Evolutionary conservation across 2,797 vertebrate genomes (phyloP), one percentile per base, ranked within the genome.

Genomic region (Platalea minor): DNA sequence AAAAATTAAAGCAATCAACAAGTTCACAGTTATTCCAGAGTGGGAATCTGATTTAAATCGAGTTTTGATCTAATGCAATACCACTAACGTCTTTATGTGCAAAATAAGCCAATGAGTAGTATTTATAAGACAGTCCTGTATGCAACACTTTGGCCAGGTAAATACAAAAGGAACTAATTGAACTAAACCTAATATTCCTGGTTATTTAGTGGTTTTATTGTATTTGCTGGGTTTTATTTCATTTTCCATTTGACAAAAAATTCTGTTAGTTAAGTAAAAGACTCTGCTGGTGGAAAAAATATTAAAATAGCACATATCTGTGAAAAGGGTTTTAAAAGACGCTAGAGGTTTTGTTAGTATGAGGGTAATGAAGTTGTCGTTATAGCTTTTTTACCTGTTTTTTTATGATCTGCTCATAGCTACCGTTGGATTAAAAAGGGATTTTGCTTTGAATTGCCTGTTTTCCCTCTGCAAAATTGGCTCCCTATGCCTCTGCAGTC

Each of bases 371-470:
- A 97, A 96, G 94, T 93, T 74, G 35, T 95, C 46, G 8, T 97
- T 97, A 83, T 39, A 97, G 82, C 69, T 92, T 95, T 90, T 74
- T 80, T 81, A 95, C 92, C 78, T 82, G 67, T 26, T 96, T 97
- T 96, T 94, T 92, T 61, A 76, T 92, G 43, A 94, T 97, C 88
- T 97, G 92, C 97, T 97, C 91, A 39, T 87, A 96, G 92, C 93
- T 97, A 96, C 57, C 82, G n/a, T 37, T 92, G 96, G 93, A 96
- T 97, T 96, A 14, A 45, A 94, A 94, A 87, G 93, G 89, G 93
- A 97, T 97, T 98, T 97, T 97, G 89, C 95, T 95, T 91, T 95
- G 95, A 98, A 97, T 94, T 97, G 95, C 85, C 95, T 96, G 33
- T 95, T 98, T 96, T 97, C 72, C 85, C 86, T 94, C 88, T 95